Evolutionary conservation across 1,140 invertebrate species (phyloP), one percentile per base, ranked within the genome.

Genomic region (Meloidogyne hapla): DNA sequence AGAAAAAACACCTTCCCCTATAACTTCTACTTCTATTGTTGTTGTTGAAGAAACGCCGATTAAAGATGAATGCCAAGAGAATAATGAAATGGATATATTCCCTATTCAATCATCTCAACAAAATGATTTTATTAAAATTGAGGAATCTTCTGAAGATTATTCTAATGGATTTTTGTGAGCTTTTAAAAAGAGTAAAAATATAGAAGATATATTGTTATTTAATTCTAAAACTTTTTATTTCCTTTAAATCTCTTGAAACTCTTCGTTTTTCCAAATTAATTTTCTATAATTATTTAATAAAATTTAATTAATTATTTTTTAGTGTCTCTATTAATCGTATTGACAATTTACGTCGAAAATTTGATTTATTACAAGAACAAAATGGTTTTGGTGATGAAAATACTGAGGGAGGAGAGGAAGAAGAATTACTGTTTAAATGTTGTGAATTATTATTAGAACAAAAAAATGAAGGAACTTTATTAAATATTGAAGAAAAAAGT

Each of bases 351-450:
- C 48, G 48, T 56, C 18, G n/a, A 56, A 56, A 56, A 56, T 18
- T 56, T 56, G 48, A 56, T 56, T 56, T n/a, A n/a, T 5, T 56
- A 15, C 48, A 56, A 56, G 48, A 56, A 56, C 18, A 56, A n/a
- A 56, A 56, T 56, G 4, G 6, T 56, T n/a, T n/a, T n/a, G 15
- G 3, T 1, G 12, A 56, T n/a, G 48, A 56, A 48, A 48, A 48
- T 48, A 18, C 15, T 15, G 13, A 48, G 8, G 48, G 48, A 56
- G 48, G 48, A 56, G 8, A 4, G n/a, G 48, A n/a, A n/a, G 48
- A 56, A n/a, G 48, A 56, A 56, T 15, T 56, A n/a, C 48, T 56
- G n/a, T 56, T 56, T 56, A 56, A 56, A 56, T 56, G 48, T n/a
- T 56, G 48, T 56, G 48, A 56, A 56, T 5, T 56, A n/a, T 56